Evolutionary conservation across 2,113 vertebrate species (phyloP).

Genomic region (Laticauda laticaudata): DNA sequence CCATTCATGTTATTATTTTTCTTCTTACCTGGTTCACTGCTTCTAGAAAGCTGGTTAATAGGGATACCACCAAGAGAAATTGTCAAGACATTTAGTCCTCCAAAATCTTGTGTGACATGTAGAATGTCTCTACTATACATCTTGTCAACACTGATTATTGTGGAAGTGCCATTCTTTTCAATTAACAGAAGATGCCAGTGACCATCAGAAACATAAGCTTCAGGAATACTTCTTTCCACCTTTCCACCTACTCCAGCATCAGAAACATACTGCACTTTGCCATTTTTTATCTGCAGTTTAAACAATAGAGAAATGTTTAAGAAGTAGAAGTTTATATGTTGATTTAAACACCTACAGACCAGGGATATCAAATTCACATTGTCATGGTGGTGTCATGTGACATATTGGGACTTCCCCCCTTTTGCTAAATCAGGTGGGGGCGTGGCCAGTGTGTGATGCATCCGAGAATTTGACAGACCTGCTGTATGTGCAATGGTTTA

Average conservation of each 20-base stretch:
- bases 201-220: slow-evolving; percentile 82
- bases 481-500: rapidly evolving
- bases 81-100: slow-evolving; percentile 83
- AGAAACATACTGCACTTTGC: slow-evolving; percentile 88
- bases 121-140: slow-evolving; percentile 73
- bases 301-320: neutral
- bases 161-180: slow-evolving; percentile 81
- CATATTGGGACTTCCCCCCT: too few relatives aligned
- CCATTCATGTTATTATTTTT: neutral
- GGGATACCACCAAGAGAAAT: slow-evolving; percentile 91
- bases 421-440: too few relatives aligned
- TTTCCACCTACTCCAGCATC: slow-evolving; percentile 90
- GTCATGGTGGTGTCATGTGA: too few relatives aligned
- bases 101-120: slow-evolving; percentile 90
- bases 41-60: slow-evolving; percentile 75
- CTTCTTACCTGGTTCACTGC: slow-evolving; percentile 74
- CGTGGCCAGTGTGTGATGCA: too few relatives aligned
- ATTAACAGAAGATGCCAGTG: slow-evolving; percentile 89
- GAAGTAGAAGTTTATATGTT: neutral
- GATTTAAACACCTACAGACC: neutral
- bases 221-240: slow-evolving; percentile 87
- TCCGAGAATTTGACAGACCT: too few relatives aligned
- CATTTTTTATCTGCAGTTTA: slow-evolving; percentile 82
- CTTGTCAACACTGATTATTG: slow-evolving; percentile 77
- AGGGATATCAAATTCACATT: too few relatives aligned